Evolutionary conservation across 2,113 vertebrate species (phyloP), one percentile per base, ranked within the genome.

Genomic region (Lathamus discolor): DNA sequence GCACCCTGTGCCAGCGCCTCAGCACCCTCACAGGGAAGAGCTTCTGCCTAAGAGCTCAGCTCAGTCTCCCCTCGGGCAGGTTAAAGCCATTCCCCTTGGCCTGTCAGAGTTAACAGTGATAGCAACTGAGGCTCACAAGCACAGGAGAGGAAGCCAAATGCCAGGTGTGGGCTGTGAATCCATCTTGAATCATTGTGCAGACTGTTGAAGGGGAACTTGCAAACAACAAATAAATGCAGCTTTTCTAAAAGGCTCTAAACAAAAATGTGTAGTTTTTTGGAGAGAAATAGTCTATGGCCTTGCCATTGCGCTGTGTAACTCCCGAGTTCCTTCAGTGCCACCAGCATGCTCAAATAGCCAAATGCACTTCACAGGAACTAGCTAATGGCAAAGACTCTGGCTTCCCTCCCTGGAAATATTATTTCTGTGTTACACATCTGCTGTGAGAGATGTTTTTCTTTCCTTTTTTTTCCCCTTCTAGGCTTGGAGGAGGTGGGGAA

Each of bases 191-290:
- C 82, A 80, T 73, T 93, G 75, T 69, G 84, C 67, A 79, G 91
- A 83, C 82, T 83, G 91, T 54, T 80, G 92, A 88, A 57, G 0
- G 9, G 73, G 52, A 46, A 88, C 76, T 94, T 70, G 76, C 63
- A 94, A 92, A 86, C 72, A 83, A 80, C 78, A 69, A 86, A 86
- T 73, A 80, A 69, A 83, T 77, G 68, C 55, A 90, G 70, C 75
- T 76, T 68, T 88, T 48, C 59, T 22, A 13, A 62, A 43, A n/a
- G 31, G 31, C 51, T 75, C 63, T 88, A 62, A 90, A 75, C 57
- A 91, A 33, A 93, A 94, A 68, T 5, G 52, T 1, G 11, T 15
- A 6, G 49, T 11, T 49, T 79, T 76, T 31, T 55, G 27, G 1
- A 5, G 19, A 9, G 67, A 73, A 64, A 7, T 18, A 9, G 28